Conservation (phyloP, 2,797 vertebrate genomes). For the Atherinosoma microstoma region DNA sequence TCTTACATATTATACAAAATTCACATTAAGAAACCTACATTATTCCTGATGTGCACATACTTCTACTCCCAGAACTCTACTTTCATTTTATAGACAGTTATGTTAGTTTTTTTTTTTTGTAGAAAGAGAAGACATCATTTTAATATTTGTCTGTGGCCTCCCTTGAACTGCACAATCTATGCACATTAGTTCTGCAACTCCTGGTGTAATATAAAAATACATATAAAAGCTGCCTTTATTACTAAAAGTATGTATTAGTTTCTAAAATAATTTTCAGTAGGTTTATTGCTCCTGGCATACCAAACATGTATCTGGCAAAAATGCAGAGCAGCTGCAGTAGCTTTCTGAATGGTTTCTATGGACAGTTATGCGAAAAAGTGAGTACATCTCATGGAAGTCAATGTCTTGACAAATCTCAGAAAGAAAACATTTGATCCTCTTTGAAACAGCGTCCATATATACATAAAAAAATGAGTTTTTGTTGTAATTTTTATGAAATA, state of each 20-base stretch:
- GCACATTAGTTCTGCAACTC: constrained; percentile 8
- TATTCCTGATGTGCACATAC: constrained; percentile 17
- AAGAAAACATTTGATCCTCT: neutral
- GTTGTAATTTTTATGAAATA: neutral
- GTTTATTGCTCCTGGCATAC: constrained; percentile 26
- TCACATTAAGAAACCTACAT: constrained; percentile 37
- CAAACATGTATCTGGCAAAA: constrained; percentile 16
- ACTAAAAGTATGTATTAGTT: constrained; percentile 27
- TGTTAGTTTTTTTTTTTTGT: constrained; percentile 9
- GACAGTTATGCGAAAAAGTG: neutral
- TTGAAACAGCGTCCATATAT: neutral
- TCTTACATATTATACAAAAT: constrained; percentile 59
- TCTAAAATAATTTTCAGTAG: constrained; percentile 25
- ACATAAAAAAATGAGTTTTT: neutral
- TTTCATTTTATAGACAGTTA: constrained; percentile 8
- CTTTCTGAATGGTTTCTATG: constrained; percentile 34
- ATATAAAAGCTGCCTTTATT: constrained; percentile 43
- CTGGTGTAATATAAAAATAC: neutral
- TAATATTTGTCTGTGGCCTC: neutral
- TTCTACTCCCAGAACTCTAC: constrained; percentile 14
- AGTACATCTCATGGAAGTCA: constrained; percentile 1
- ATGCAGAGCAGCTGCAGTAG: constrained; percentile 28
- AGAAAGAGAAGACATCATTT: constrained; percentile 19
- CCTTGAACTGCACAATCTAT: constrained; percentile 5
- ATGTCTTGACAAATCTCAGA: neutral